Conservation (phyloP, 2,888 invertebrate genomes). For the Phortica magna region DNA sequence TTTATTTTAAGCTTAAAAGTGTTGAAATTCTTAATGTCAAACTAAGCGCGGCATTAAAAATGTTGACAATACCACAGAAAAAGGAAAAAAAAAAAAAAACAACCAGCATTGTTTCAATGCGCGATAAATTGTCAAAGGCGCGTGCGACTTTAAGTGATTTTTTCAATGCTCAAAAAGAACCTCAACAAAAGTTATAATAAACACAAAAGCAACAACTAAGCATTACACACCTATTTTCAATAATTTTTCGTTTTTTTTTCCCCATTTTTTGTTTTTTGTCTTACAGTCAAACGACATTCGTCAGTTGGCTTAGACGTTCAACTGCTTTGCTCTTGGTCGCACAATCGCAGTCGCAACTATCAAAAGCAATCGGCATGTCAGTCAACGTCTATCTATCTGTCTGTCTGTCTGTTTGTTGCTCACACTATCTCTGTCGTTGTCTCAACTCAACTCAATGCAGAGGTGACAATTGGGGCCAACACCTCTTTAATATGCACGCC, state of each 20-base stretch:
- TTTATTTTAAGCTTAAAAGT: slow-evolving; percentile 25
- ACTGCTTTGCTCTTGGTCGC: background rate
- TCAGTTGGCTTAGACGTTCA: background rate
- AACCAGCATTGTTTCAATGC: slow-evolving; percentile 42
- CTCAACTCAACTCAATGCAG: slow-evolving; percentile 34
- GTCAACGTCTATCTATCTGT: slow-evolving; percentile 4
- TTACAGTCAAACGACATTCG: slow-evolving; percentile 1
- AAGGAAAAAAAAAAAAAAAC: background rate
- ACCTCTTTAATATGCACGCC: slow-evolving; percentile 53
- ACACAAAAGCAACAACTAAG: slow-evolving; percentile 7
- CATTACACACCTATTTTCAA: slow-evolving; percentile 58
- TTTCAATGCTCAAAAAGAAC: slow-evolving; percentile 43
- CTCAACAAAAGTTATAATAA: background rate
- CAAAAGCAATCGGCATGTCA: slow-evolving; percentile 20
- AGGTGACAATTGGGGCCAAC: slow-evolving; percentile 73
- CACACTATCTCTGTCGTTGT: slow-evolving; percentile 3
- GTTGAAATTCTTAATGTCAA: slow-evolving; percentile 66
- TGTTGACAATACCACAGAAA: slow-evolving; percentile 23
- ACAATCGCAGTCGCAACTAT: background rate
- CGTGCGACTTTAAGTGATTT: slow-evolving; percentile 50
- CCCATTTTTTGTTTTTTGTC: slow-evolving; percentile 36
- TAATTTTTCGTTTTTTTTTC: background rate
- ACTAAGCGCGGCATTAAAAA: slow-evolving; percentile 57
- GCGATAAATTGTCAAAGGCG: slow-evolving; percentile 65
- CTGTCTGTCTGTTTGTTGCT: background rate